Evolutionary conservation across 2,113 vertebrate species (phyloP), one percentile per base, ranked within the genome.

Genomic region (Himantopus leucocephalus): DNA sequence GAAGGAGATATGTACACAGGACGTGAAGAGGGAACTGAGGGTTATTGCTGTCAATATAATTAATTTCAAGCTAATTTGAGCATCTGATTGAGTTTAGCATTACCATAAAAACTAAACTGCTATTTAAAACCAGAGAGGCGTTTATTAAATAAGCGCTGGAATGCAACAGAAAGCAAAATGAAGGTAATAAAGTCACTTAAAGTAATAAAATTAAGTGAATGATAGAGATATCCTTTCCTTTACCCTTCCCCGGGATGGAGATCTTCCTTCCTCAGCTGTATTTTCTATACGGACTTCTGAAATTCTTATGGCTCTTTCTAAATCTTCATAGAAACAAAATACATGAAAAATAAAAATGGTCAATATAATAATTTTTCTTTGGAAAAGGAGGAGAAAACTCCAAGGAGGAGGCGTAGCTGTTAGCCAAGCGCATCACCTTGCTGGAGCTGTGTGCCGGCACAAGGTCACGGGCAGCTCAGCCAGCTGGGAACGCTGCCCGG

Each of bases 41-140:
- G 82, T 95, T 87, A 89, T 74, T 89, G 91, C 91, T 84, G 89
- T 92, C 85, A 84, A 90, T 96, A 82, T 82, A 90, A 96, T 94
- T 96, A 95, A 96, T 96, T 96, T 94, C 94, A 94, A 96, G 96
- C 93, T 91, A 95, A 94, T 96, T 92, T 88, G 88, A 96, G 81
- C 93, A 90, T 91, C 96, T 96, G 97, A 97, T 97, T 94, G 94
- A 96, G 88, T 93, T 95, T 73, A 94, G 64, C 92, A 88, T 95
- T 85, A 75, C 94, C 92, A 86, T 95, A 94, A 96, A 97, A 91
- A 34, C 64, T 7, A 72, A 95, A 90, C 90, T 78, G 92, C 93
- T 75, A 18, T 82, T 97, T 96, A 94, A 97, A 95, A 80, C 26
- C 41, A 1, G 90, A 93, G 75, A 70, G 26, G 43, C 39, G 72